Evolutionary conservation across 2,797 vertebrate genomes (phyloP), one percentile per base, ranked within the genome.

Genomic region (Pseudomugil tenellus): DNA sequence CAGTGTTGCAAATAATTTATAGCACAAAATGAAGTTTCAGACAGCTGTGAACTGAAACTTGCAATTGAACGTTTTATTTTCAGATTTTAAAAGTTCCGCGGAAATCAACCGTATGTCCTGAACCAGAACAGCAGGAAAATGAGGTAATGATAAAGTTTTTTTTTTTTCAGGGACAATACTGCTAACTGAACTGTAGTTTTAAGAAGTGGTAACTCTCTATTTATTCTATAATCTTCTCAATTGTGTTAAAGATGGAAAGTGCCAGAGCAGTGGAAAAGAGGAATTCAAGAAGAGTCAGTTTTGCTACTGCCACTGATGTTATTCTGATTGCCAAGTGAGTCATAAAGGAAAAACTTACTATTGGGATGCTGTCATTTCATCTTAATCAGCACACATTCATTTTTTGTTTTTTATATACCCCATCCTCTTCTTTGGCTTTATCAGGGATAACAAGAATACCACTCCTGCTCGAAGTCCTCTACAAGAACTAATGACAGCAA

Each of bases 51-150:
- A 48, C 26, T 56, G 1, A 74, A 49, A 11, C n/a, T 16, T 28
- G 4, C 53, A 0, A 0, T 34, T 11, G 65, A 28, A 58, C n/a
- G 69, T 31, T 3, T 63, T 1, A 13, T 63, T 80, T 76, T 60
- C 69, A 95, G 94, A 95, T 95, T 84, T 89, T 95, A 69, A 95
- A 95, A 85, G 90, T 84, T 28, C 83, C 93, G 16, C 85, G 89
- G 48, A 91, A 84, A 72, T 94, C 94, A 9, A 55, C 80, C 26
- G 80, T 34, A 65, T 63, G 75, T 2, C 26, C 72, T 41, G 90
- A 84, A 16, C 43, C 61, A 26, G 87, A 91, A 28, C 84, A 90
- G 74, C 91, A 92, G 62, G 90, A 93, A 74, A 72, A 74, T 56
- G 72, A 77, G 91, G 73, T 76, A 70, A 35, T 17, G 16, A 4